Conservation (phyloP, 2,113 vertebrate genomes). For the Pelmatolapia mariae region DNA sequence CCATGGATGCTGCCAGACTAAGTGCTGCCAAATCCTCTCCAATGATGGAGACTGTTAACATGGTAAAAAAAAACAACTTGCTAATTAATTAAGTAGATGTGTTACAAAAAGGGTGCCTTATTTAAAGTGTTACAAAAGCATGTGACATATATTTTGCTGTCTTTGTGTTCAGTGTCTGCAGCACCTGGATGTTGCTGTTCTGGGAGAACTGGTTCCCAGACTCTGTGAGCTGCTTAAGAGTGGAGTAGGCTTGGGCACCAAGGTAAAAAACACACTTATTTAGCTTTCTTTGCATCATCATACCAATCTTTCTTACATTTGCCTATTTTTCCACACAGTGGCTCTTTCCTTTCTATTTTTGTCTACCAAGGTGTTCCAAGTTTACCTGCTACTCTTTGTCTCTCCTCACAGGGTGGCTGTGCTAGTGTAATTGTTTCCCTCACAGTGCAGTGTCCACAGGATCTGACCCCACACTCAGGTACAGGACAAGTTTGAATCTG, state of each 20-base stretch:
- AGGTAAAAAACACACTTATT: constrained; percentile 70
- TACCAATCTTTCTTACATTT: not conserved
- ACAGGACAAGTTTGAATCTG: not conserved
- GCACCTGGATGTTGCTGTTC: constrained; percentile 87
- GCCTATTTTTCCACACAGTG: not conserved
- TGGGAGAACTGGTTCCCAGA: constrained; percentile 87
- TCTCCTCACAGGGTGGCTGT: constrained; percentile 83
- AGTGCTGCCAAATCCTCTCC: constrained; percentile 96
- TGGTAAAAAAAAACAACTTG: constrained; percentile 71
- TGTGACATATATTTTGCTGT: not conserved
- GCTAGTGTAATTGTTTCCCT: constrained; percentile 94
- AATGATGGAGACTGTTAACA: constrained; percentile 99
- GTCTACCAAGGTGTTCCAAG: not conserved
- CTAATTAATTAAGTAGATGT: not conserved
- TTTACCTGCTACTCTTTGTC: not conserved
- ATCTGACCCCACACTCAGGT: constrained; percentile 93
- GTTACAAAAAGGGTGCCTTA: not conserved
- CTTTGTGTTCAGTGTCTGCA: constrained; percentile 84
- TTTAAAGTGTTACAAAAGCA: not conserved
- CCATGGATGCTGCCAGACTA: constrained; percentile 93
- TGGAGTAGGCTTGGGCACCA: constrained; percentile 92
- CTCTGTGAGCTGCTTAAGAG: constrained; percentile 93
- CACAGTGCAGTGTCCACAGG: constrained; percentile 94
- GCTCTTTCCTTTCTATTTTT: not conserved
- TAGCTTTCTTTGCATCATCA: not conserved